These are phyloP conservation scores for Brachylomia viminalis DNA, from an alignment of 2,888 invertebrate species.

Conservation along the genomic window DNA sequence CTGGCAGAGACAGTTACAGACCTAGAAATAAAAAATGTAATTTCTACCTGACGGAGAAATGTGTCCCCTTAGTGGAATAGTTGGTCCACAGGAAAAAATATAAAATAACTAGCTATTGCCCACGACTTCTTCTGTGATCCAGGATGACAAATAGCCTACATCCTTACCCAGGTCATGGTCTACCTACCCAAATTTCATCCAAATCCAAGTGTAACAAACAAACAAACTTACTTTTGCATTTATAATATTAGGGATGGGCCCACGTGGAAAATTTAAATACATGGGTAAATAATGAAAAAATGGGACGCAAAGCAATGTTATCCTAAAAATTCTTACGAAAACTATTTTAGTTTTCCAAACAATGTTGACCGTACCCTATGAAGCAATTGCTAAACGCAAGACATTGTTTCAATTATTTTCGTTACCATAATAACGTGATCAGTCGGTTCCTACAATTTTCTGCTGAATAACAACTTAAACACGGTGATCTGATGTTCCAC, in stretches of 20 bases:
- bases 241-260: too few species aligned
- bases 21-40: too few species aligned
- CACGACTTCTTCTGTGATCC: too few species aligned
- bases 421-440: not conserved
- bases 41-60: too few species aligned
- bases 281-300: not conserved
- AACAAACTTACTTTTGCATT: too few species aligned
- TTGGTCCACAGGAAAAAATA: not conserved
- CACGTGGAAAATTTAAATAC: not conserved
- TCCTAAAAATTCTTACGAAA: too few species aligned
- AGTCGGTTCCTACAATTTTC: constrained; percentile 7
- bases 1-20: too few species aligned
- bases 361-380: not conserved
- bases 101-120: too few species aligned
- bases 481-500: not conserved
- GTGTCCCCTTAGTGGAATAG: not conserved
- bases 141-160: too few species aligned
- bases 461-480: constrained; percentile 30
- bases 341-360: not conserved
- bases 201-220: too few species aligned
- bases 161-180: too few species aligned
- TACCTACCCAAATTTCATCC: too few species aligned
- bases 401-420: not conserved
- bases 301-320: not conserved
- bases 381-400: not conserved